phyloP scores from a whole-genome alignment of 2,797 vertebrate genomes.

The Pelobates cultripes region DNA sequence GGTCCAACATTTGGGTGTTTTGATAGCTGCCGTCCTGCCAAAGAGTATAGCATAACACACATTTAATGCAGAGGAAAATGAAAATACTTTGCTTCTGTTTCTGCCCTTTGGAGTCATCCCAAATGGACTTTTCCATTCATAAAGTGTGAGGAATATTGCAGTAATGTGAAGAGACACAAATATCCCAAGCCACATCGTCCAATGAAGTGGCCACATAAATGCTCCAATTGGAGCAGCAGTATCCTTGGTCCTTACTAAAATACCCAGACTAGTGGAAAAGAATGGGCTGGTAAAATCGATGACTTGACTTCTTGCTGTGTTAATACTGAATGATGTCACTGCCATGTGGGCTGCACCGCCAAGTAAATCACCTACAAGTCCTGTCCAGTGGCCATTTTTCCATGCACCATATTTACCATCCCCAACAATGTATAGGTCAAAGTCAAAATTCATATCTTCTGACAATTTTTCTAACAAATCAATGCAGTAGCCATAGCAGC shows the following conservation, averaged over 20 bases:
- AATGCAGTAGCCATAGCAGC: conserved; percentile 96
- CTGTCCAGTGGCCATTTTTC: conserved; percentile 95
- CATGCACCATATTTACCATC: conserved; percentile 94
- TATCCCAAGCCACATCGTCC: conserved; percentile 99
- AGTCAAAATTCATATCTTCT: conserved; percentile 95
- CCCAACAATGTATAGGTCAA: conserved; percentile 94
- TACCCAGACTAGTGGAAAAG: conserved; percentile 96
- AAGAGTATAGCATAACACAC: conserved; percentile 97
- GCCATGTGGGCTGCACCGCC: conserved; percentile 92
- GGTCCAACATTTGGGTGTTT: conserved; percentile 97
- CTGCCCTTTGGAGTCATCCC: conserved; percentile 95
- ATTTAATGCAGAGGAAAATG: conserved; percentile 94
- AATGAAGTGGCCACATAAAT: conserved; percentile 99
- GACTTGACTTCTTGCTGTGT: conserved; percentile 94
- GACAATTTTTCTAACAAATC: conserved; percentile 93
- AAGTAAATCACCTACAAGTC: conserved; percentile 92
- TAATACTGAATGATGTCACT: conserved; percentile 96
- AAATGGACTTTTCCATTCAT: conserved; percentile 97
- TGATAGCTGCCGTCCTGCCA: conserved; percentile 93
- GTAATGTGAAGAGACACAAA: conserved; percentile 96
- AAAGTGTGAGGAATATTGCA: conserved; percentile 93
- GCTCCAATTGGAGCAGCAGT: conserved; percentile 96
- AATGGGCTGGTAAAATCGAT: conserved; percentile 98
- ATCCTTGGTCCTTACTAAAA: conserved; percentile 92
- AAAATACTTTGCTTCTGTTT: conserved; percentile 92